Percentiles rank a stretch among this genome's conserved stretches.
Conservation (phyloP, 1,140 invertebrate genomes). For the Orussus abietinus region DNA sequence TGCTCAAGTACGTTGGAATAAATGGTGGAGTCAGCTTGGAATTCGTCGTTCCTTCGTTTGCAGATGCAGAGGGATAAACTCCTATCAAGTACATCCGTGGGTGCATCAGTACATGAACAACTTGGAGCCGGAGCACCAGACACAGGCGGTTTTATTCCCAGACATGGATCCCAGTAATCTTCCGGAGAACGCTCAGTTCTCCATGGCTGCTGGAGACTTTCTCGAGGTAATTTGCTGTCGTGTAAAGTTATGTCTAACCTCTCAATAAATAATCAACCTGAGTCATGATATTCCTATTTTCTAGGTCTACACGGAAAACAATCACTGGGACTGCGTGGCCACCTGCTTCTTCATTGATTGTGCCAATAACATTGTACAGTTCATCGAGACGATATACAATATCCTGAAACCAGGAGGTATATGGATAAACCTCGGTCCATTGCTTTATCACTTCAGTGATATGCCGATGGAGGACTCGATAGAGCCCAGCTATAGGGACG, state of each 20-base stretch:
- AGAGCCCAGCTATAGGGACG: constrained; percentile 86
- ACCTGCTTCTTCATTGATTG: constrained; percentile 99
- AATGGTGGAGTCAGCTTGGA: too few species aligned
- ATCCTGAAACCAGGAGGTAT: constrained; percentile 85
- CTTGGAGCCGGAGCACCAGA: constrained; percentile 75
- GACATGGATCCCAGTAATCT: constrained; percentile 79
- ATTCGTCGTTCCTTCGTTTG: too few species aligned
- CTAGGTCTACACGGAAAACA: constrained; percentile 70
- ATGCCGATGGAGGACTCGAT: constrained; percentile 85
- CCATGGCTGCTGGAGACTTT: constrained; percentile 95
- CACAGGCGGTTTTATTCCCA: constrained; percentile 76
- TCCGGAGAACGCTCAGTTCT: constrained; percentile 71
- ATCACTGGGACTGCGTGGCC: constrained; percentile 88
- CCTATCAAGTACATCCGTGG: constrained; percentile 83
- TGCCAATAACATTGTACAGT: constrained; percentile 91
- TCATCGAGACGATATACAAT: constrained; percentile 90
- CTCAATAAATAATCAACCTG: background rate
- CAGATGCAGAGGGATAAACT: constrained; percentile 58
- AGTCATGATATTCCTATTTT: constrained; percentile 15
- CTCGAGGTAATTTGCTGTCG: constrained; percentile 79
- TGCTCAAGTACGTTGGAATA: too few species aligned
- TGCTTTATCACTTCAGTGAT: constrained; percentile 94
- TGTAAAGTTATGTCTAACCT: constrained; percentile 2
- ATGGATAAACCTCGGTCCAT: constrained; percentile 89
- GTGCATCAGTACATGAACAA: constrained; percentile 92